phyloP scores from a whole-genome alignment of 2,888 invertebrate genomes.

The Ditylenchus weischeri region DNA sequence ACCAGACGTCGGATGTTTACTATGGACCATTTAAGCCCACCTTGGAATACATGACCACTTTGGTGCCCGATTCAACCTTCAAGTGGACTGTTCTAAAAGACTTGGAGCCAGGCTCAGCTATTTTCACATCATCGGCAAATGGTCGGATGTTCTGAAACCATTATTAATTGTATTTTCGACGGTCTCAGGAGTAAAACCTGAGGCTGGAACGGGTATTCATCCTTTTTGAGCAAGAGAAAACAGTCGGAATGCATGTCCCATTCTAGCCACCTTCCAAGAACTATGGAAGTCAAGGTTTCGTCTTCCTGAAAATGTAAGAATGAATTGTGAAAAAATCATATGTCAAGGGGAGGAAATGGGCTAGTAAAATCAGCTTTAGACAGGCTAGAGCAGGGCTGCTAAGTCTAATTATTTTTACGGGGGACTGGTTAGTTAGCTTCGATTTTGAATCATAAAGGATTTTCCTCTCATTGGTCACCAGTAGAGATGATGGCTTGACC shows the following conservation, averaged over 20 bases:
- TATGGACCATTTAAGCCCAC: conserved; percentile 15
- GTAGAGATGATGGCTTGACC: too few species aligned
- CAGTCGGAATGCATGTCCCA: conserved; percentile 36
- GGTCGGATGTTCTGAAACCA: conserved; percentile 31
- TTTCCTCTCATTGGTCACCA: too few species aligned
- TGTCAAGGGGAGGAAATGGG: too few species aligned
- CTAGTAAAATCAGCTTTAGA: too few species aligned
- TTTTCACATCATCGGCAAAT: conserved; percentile 50
- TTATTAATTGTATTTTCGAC: conserved; percentile 16
- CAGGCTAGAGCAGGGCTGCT: too few species aligned
- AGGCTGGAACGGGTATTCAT: conserved; percentile 34
- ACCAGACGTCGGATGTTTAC: background rate
- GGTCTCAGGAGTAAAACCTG: conserved; percentile 19
- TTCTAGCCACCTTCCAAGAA: conserved; percentile 38
- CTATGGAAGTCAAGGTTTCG: conserved; percentile 37
- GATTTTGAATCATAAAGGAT: too few species aligned
- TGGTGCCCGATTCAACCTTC: conserved; percentile 42
- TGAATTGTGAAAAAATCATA: too few species aligned
- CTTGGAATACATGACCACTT: conserved; percentile 39
- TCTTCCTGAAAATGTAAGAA: conserved; percentile 7
- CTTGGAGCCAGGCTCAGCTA: conserved; percentile 53
- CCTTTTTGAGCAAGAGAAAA: conserved; percentile 32
- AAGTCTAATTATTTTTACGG: too few species aligned
- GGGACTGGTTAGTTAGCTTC: too few species aligned
- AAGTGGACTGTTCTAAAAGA: conserved; percentile 52